These are phyloP conservation scores for Halichoerus grypus DNA, from an alignment of 2,113 vertebrate species.

Conservation along the genomic window DNA sequence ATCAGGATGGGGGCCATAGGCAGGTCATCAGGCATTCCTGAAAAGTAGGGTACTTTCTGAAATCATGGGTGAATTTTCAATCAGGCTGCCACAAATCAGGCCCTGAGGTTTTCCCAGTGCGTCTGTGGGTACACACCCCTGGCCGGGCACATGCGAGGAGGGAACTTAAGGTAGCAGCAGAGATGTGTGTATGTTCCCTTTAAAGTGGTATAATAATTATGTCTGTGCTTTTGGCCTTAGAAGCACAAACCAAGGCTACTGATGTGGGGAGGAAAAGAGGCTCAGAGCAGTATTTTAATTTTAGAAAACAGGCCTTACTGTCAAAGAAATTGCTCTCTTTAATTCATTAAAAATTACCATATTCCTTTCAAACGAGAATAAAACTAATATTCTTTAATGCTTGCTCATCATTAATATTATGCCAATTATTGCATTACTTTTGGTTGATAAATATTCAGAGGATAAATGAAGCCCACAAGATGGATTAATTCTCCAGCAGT, in stretches of 20 bases:
- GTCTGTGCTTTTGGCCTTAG: background rate
- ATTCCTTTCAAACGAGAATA: constrained; percentile 78
- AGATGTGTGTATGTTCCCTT: background rate
- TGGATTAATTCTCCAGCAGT: constrained; percentile 85
- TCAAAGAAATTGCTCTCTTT: constrained; percentile 61
- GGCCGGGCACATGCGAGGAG: background rate
- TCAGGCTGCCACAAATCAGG: background rate
- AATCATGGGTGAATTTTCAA: background rate
- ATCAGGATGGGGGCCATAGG: background rate
- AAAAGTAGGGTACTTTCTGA: background rate
- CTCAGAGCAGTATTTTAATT: constrained; percentile 62
- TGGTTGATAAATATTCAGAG: constrained; percentile 87
- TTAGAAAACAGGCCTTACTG: constrained; percentile 69
- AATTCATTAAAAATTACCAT: constrained; percentile 71
- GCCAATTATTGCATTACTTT: constrained; percentile 86
- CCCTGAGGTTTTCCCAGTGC: background rate
- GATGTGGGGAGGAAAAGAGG: constrained; percentile 5
- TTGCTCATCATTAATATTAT: constrained; percentile 85
- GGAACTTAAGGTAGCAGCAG: background rate
- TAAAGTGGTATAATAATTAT: background rate
- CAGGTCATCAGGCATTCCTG: background rate
- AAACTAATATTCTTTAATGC: constrained; percentile 81
- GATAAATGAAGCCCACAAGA: constrained; percentile 83
- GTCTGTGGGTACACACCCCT: background rate
- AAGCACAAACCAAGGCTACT: background rate